Base-by-base conservation (phyloP, 2,888 invertebrate genomes). In the Rhorus exstirpatorius region DNA sequence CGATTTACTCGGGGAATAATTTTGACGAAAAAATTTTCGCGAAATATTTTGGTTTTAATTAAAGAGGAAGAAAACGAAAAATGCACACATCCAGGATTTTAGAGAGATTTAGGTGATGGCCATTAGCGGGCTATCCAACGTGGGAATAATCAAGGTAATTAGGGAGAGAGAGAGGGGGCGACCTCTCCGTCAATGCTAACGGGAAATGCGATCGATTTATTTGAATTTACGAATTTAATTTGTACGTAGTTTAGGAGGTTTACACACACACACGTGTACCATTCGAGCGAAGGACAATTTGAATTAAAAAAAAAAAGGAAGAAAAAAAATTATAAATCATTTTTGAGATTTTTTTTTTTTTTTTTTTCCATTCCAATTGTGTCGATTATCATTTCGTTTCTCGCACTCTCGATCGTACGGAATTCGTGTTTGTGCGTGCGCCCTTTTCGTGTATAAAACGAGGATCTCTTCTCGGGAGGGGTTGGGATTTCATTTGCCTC, bases 81-180 rank as follows among this genome's bases (percentile, higher is more conserved):
- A 31, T n/a, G n/a, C n/a, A n/a, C n/a, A n/a, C n/a, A n/a, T n/a
- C n/a, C n/a, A n/a, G n/a, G n/a, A n/a, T n/a, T n/a, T n/a, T n/a
- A n/a, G n/a, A 41, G 19, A 44, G 24, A 14, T 65, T 79, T 85
- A 86, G 84, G 80, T 65, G 90, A 84, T 88, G 85, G 88, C 86
- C 79, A 35, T 72, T 65, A 77, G 82, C 41, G 72, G 86, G 88
- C 84, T 90, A 86, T 90, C 90, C 92, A 90, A 91, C 92, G 92
- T 85, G 92, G 92, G 91, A 92, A 60, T 65, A 53, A 49, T 74
- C 88, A 90, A 92, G 92, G 92, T 92, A 92, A 92, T 84, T 89
- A 88, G 88, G 91, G n/a, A n/a, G 91, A 92, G 91, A 91, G 92
- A 92, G 91, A 91, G 92, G 90, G 89, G 74, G 89, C 91, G 92